These are phyloP conservation scores for Branchinecta lindahli DNA, from an alignment of 1,140 invertebrate species.

Conservation along the genomic window DNA sequence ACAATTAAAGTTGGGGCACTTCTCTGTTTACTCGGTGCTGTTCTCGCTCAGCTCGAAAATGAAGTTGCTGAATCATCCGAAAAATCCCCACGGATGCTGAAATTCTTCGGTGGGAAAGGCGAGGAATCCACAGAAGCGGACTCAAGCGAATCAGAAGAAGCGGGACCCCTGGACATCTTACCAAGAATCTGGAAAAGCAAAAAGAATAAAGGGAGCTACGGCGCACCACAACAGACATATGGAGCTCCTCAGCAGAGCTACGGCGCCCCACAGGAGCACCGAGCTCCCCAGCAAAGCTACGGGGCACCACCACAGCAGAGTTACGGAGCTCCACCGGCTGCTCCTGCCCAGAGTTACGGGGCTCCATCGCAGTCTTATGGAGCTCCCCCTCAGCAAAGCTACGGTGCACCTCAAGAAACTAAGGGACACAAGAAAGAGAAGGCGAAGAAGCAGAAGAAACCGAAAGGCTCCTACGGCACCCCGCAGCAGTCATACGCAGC, in stretches of 20 bases:
- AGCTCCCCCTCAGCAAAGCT: background rate
- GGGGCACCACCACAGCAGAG: conserved; percentile 12
- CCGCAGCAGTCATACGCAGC: background rate
- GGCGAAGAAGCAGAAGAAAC: background rate
- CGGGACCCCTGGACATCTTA: background rate
- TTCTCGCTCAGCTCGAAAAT: no score
- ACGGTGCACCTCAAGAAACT: conserved; percentile 10
- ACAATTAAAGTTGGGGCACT: no score
- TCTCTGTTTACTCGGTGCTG: no score
- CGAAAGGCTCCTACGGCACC: background rate
- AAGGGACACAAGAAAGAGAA: background rate
- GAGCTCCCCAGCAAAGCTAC: conserved; percentile 12
- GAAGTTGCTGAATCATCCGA: no score
- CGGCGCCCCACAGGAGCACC: background rate
- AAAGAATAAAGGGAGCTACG: conserved; percentile 14
- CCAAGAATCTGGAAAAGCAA: conserved; percentile 13
- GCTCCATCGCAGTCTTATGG: background rate
- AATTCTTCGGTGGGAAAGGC: no score
- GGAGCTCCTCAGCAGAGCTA: conserved; percentile 13
- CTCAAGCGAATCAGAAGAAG: no score
- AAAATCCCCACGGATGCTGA: no score
- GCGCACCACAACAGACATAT: conserved; percentile 12
- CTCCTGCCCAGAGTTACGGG: background rate
- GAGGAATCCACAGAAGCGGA: no score
- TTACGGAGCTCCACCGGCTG: conserved; percentile 16